Conservation (phyloP, 2,888 invertebrate species). For the Patella ulyssiponensis region DNA sequence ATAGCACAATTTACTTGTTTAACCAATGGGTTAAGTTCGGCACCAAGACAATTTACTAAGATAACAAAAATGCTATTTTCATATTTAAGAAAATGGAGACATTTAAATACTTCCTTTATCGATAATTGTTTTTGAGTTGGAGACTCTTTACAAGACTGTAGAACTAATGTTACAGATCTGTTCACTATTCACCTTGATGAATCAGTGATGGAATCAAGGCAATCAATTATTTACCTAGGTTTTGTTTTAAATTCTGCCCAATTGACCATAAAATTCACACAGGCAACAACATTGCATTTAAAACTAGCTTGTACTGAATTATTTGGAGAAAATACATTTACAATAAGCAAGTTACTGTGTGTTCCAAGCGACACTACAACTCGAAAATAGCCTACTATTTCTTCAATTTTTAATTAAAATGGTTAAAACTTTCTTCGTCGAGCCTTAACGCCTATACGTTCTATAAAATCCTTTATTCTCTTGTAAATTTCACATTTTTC, state of each 20-base stretch:
- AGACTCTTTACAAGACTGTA: constrained; percentile 29
- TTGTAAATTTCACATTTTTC: no score
- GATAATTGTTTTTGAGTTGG: constrained; percentile 24
- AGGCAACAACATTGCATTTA: no score
- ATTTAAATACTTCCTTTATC: constrained; percentile 6
- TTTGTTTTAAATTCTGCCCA: background rate
- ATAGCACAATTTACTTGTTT: constrained; percentile 10
- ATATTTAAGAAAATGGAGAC: constrained; percentile 17
- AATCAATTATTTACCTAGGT: constrained; percentile 16
- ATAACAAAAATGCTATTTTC: constrained; percentile 15
- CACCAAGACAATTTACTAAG: constrained; percentile 5
- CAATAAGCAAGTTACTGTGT: no score
- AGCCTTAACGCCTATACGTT: no score
- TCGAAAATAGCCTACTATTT: no score
- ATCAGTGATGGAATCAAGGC: constrained; percentile 6
- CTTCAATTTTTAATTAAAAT: no score
- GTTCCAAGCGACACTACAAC: no score
- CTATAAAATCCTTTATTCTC: no score
- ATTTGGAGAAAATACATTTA: no score
- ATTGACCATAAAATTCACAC: no score
- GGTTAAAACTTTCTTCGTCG: no score
- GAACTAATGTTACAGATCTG: background rate
- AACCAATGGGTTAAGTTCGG: constrained; percentile 8
- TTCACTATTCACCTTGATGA: constrained; percentile 14
- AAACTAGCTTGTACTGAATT: no score